phyloP scores from a whole-genome alignment of 2,888 invertebrate species.

The Mesorhabditis belari region DNA sequence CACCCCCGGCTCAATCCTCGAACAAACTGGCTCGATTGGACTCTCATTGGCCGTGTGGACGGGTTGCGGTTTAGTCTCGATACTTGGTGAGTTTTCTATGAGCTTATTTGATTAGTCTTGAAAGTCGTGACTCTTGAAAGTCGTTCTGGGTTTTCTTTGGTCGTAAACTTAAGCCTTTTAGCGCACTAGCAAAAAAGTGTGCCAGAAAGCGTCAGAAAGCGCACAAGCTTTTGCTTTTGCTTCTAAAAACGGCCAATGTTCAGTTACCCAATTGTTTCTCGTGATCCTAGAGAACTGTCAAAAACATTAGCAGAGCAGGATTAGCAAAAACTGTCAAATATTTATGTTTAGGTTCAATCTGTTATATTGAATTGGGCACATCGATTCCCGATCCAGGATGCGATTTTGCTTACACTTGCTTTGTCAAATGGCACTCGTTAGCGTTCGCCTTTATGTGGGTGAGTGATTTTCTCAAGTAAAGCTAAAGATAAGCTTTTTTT shows the following conservation, averaged over 20 bases:
- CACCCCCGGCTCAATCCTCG: constrained; percentile 33
- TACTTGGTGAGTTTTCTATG: constrained; percentile 61
- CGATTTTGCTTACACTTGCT: constrained; percentile 47
- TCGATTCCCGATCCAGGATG: constrained; percentile 62
- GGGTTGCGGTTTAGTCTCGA: constrained; percentile 70
- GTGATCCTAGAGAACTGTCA: too few species aligned
- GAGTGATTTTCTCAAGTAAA: neutral
- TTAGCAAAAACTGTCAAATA: too few species aligned
- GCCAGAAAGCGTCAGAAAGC: too few species aligned
- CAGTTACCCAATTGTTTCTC: too few species aligned
- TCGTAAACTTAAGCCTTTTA: too few species aligned
- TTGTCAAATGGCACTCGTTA: constrained; percentile 28
- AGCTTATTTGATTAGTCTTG: neutral
- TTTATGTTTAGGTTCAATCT: constrained; percentile 62
- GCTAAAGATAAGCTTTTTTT: too few species aligned
- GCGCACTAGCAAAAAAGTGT: too few species aligned
- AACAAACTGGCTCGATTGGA: constrained; percentile 63
- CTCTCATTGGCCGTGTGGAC: constrained; percentile 73
- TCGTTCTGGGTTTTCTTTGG: too few species aligned
- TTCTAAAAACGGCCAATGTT: too few species aligned
- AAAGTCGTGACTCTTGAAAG: too few species aligned
- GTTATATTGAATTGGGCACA: constrained; percentile 82
- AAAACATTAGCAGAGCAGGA: too few species aligned
- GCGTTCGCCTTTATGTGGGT: constrained; percentile 36
- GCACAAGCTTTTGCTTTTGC: too few species aligned